A percentile compares a stretch with the other conserved stretches of the same genome.
These are phyloP conservation scores for Tineola bisselliella DNA, from an alignment of 2,888 invertebrate genomes.

Conservation along the genomic window DNA sequence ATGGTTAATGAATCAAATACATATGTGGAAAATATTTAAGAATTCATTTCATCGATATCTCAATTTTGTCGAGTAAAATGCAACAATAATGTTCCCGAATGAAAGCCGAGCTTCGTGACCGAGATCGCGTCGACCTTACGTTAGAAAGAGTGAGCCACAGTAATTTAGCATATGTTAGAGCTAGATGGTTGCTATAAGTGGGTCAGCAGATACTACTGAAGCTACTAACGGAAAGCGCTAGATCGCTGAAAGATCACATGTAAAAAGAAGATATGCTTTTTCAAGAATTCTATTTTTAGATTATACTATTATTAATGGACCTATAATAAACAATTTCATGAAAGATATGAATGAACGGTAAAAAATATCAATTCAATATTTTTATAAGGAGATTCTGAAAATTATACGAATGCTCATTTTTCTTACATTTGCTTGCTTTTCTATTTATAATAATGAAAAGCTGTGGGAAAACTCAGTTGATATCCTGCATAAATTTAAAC, in stretches of 20 bases:
- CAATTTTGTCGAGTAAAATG: conserved; percentile 16
- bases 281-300: conserved; percentile 3
- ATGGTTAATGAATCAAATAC: no score
- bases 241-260: conserved; percentile 44
- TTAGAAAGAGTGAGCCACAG: conserved; percentile 33
- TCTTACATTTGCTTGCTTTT: no score
- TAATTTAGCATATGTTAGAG: conserved; percentile 19
- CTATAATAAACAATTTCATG: no score
- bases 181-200: conserved; percentile 40
- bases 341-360: no score
- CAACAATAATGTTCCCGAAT: conserved; percentile 45
- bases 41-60: conserved; percentile 12
- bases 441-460: no score
- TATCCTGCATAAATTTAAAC: no score
- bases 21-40: no score
- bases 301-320: neutral
- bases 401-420: no score
- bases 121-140: conserved; percentile 59
- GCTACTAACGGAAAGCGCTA: conserved; percentile 25
- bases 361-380: no score
- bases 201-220: conserved; percentile 59
- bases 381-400: no score
- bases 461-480: no score
- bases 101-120: conserved; percentile 51
- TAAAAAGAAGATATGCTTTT: conserved; percentile 19